phyloP scores from a whole-genome alignment of 2,113 vertebrate species.

The Oncorhynchus clarkii region DNA sequence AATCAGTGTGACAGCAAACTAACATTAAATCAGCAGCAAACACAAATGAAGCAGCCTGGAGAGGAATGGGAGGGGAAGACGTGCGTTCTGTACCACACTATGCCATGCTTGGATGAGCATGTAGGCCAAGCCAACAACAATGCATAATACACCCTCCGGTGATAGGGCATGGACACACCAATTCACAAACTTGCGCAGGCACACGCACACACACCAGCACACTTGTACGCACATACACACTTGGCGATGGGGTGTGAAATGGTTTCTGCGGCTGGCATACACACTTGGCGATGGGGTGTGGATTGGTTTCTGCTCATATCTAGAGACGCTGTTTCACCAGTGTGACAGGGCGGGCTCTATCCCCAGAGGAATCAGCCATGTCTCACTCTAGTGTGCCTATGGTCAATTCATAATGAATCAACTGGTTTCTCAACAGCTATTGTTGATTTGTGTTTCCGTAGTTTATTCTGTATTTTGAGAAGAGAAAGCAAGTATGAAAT shows the following conservation, averaged over 20 bases:
- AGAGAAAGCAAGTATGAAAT: too few species aligned
- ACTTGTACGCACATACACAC: slow-evolving; percentile 28
- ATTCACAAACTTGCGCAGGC: too few species aligned
- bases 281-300: slow-evolving; percentile 27
- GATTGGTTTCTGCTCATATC: slow-evolving; percentile 68
- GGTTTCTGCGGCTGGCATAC: slow-evolving; percentile 45
- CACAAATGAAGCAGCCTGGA: slow-evolving; percentile 67
- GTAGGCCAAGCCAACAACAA: slow-evolving; percentile 78
- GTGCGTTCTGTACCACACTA: slow-evolving; percentile 70
- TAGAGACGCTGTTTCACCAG: slow-evolving; percentile 67
- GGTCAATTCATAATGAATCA: neutral
- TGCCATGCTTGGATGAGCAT: slow-evolving; percentile 74
- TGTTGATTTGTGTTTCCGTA: too few species aligned
- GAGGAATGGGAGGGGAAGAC: slow-evolving; percentile 57
- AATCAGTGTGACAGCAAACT: slow-evolving; percentile 15
- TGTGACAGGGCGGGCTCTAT: slow-evolving; percentile 68
- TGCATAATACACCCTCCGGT: slow-evolving; percentile 73
- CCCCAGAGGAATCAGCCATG: slow-evolving; percentile 64
- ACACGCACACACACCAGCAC: too few species aligned
- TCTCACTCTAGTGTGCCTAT: slow-evolving; percentile 33
- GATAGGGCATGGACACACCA: slow-evolving; percentile 57
- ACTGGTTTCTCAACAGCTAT: too few species aligned
- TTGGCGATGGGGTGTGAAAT: slow-evolving; percentile 43
- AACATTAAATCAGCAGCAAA: slow-evolving; percentile 74
- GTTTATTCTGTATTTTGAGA: too few species aligned